phyloP scores from a whole-genome alignment of 2,113 vertebrate species.

The Marmota flaviventris region DNA sequence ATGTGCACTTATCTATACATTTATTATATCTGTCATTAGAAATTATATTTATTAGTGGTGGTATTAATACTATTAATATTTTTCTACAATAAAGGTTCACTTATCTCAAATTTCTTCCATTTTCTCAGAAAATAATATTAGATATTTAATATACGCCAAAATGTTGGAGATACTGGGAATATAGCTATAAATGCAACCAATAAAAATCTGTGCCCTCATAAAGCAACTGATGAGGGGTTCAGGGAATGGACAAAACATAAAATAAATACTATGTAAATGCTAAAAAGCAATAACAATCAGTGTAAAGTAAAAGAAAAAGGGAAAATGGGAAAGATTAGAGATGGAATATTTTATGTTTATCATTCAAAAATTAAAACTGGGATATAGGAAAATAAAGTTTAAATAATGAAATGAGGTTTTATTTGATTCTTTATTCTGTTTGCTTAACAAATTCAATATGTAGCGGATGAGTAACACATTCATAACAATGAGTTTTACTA shows the following conservation, averaged over 20 bases:
- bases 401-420: not conserved
- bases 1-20: not conserved
- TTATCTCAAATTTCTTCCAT: not conserved
- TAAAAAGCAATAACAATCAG: not conserved
- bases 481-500: not conserved
- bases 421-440: not conserved
- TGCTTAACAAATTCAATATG: not conserved
- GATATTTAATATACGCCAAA: not conserved
- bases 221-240: not conserved
- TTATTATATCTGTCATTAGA: not conserved
- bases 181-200: not conserved
- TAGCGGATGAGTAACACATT: not conserved
- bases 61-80: not conserved
- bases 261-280: not conserved
- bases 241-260: not conserved
- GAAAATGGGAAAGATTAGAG: not conserved
- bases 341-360: not conserved
- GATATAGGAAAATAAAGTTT: not conserved
- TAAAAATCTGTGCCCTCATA: not conserved
- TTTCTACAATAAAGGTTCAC: not conserved
- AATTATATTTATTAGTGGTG: not conserved
- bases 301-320: not conserved
- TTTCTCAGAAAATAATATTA: slow-evolving; percentile 16
- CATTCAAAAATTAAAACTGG: not conserved
- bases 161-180: not conserved